Conservation (phyloP, 2,888 invertebrate species). For the Drosophila multiciliata region DNA sequence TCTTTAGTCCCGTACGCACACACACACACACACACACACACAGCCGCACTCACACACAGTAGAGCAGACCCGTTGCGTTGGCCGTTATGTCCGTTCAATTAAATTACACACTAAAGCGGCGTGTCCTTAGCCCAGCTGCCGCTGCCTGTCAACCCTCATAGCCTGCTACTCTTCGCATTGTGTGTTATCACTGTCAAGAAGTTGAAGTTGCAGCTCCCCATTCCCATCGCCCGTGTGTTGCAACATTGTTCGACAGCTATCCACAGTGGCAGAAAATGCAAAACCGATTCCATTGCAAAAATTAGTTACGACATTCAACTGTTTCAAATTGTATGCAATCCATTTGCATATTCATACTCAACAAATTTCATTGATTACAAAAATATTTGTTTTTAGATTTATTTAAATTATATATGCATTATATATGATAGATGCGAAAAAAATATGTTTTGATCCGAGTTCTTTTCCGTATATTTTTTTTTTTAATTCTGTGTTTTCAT, state of each 20-base stretch:
- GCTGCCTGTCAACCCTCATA: slow-evolving; percentile 47
- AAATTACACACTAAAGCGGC: slow-evolving; percentile 78
- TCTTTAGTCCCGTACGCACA: slow-evolving; percentile 65
- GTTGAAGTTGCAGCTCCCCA: slow-evolving; percentile 52
- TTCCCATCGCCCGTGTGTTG: slow-evolving; percentile 37
- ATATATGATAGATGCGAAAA: background rate
- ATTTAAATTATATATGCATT: background rate
- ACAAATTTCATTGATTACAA: background rate
- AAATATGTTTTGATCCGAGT: background rate
- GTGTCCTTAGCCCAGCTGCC: slow-evolving; percentile 55
- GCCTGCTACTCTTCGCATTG: slow-evolving; percentile 52
- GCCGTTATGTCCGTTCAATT: slow-evolving; percentile 79
- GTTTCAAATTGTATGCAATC: background rate
- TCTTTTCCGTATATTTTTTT: background rate
- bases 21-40: slow-evolving; percentile 9
- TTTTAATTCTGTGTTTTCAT: background rate
- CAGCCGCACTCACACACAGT: slow-evolving; percentile 2
- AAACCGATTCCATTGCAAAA: background rate
- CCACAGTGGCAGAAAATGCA: slow-evolving; percentile 33
- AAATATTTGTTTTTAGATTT: background rate
- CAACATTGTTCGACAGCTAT: slow-evolving; percentile 52
- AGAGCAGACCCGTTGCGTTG: slow-evolving; percentile 35
- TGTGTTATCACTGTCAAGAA: slow-evolving; percentile 79
- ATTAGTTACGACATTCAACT: background rate
- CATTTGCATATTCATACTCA: background rate